Base-by-base conservation (phyloP, 1,140 invertebrate species). In the Reticulitermes speratus region DNA sequence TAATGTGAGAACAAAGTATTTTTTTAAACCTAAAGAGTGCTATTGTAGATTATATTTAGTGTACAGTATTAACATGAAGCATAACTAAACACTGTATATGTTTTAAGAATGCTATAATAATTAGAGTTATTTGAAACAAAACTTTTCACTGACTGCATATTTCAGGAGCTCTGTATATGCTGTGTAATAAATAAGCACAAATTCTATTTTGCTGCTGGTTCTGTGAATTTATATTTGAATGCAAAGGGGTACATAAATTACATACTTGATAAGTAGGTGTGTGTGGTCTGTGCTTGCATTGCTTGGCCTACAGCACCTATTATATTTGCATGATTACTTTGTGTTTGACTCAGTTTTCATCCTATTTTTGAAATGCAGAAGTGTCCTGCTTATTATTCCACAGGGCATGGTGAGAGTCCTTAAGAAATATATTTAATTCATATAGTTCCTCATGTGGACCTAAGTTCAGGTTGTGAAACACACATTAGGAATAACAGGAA, bases 1-100 rank as follows among this genome's bases (percentile, higher is more conserved):
- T 75, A 75, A 75, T 30, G 16, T 75, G 65, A 75, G 65, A 75
- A 75, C 65, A 75, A 75, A 75, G 65, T 75, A 75, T 75, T 75
- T 75, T 75, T 75, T 75, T 75, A 75, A 75, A 75, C 7, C 25
- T 75, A 3, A 30, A 30, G n/a, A 75, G n/a, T 75, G 65, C 65
- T 75, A 16, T 75, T 75, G n/a, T 30, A 75, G n/a, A 75, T 75
- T 75, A 75, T 75, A 75, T 75, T 75, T 75, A 75, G 65, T 30
- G 65, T 75, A 75, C 65, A 75, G 65, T 75, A 75, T n/a, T 75
- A 30, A 75, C 65, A 75, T n/a, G 14, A 55, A 48, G 48, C n/a
- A 75, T 75, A 75, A 75, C 65, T 30, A 75, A 75, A n/a, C 38
- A 38, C 5, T 38, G 38, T 75, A 75, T 75, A 75, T 75, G 65